These are phyloP conservation scores for Piezodorus guildinii DNA, from an alignment of 1,140 invertebrate species.

Conservation along the genomic window DNA sequence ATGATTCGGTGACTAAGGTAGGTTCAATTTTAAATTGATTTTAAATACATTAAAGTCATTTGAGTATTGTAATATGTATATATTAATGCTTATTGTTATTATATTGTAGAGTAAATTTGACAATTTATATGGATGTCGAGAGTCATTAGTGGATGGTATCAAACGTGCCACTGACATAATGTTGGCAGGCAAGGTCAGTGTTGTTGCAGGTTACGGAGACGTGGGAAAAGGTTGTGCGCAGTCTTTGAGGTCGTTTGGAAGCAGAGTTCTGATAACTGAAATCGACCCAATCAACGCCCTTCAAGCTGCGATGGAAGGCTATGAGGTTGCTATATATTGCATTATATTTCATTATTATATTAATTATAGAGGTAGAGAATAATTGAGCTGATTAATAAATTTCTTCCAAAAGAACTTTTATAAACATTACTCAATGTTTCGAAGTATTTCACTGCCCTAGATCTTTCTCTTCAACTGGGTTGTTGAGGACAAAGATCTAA, in stretches of 20 bases:
- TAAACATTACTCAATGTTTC: too few relatives aligned
- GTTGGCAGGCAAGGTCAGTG: slow-evolving; percentile 96
- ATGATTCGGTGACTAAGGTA: slow-evolving; percentile 96
- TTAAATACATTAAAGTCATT: too few relatives aligned
- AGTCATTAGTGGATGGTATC: slow-evolving; percentile 96
- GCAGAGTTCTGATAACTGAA: slow-evolving; percentile 93
- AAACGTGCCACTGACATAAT: slow-evolving; percentile 98
- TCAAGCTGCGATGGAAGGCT: slow-evolving; percentile 97
- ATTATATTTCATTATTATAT: too few relatives aligned
- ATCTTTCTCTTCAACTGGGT: too few relatives aligned
- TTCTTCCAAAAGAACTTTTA: too few relatives aligned
- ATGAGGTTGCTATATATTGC: slow-evolving; percentile 54
- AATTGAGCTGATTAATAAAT: too few relatives aligned
- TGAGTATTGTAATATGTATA: too few relatives aligned
- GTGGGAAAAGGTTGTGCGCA: slow-evolving; percentile 98
- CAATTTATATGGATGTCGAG: slow-evolving; percentile 96
- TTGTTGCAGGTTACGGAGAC: slow-evolving; percentile 97
- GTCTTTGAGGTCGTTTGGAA: slow-evolving; percentile 87
- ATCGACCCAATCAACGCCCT: slow-evolving; percentile 99
- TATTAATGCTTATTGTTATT: too few relatives aligned
- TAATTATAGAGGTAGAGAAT: too few relatives aligned
- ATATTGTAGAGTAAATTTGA: slow-evolving; percentile 89
- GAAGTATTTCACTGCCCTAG: too few relatives aligned
- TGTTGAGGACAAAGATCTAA: too few relatives aligned
- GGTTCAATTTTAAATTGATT: slow-evolving; percentile 8